A percentile compares a stretch with the other conserved stretches of the same genome.
These are phyloP conservation scores for Picus viridis DNA, from an alignment of 2,797 vertebrate genomes.

Conservation along the genomic window DNA sequence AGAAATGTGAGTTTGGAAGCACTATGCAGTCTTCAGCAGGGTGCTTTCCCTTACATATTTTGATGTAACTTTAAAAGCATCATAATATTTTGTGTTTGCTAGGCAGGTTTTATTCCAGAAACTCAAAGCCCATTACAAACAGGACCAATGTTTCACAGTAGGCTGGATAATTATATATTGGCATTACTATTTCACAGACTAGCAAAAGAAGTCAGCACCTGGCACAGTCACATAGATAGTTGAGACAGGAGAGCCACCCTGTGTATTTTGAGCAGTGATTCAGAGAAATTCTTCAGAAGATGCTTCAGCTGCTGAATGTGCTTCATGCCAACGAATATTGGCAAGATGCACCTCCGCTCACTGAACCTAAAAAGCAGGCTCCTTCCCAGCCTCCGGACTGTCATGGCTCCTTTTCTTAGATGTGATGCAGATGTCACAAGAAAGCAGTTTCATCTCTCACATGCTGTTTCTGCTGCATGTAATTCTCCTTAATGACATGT, in stretches of 20 bases:
- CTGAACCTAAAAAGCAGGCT: neutral
- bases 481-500: neutral
- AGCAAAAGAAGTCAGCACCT: neutral
- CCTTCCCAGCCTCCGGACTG: neutral
- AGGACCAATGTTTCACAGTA: neutral
- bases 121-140: neutral
- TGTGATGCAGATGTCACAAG: neutral
- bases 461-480: neutral
- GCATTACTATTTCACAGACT: neutral
- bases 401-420: neutral
- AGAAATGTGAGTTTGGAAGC: neutral
- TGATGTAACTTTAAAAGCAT: neutral
- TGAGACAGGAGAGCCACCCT: neutral
- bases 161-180: neutral
- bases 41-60: neutral
- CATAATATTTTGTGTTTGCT: neutral
- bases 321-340: accelerated
- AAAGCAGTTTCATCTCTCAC: neutral
- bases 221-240: neutral
- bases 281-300: neutral
- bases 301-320: neutral
- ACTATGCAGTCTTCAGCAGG: neutral
- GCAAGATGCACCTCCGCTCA: accelerated
- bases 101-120: neutral
- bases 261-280: neutral